Base-by-base conservation (phyloP, 1,140 invertebrate genomes). In the Bombus vancouverensis region DNA sequence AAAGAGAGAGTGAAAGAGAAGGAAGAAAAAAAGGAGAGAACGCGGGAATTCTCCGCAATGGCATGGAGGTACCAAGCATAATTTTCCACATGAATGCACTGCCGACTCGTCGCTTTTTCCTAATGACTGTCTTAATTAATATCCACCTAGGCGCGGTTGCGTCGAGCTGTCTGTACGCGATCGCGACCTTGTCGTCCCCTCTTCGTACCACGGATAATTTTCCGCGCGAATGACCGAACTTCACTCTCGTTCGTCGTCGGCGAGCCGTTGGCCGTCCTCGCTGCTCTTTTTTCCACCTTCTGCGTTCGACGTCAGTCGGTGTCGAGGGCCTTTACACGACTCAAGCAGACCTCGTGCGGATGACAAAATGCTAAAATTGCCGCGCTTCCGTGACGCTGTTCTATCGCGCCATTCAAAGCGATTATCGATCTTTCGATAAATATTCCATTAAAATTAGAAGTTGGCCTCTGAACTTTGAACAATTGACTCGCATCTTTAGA, bases 121-220 rank as follows among this genome's bases (percentile, higher is more conserved):
- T 89, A 87, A 87, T 83, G 88, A 81, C 80, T 80, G 85, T 91
- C 89, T 91, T 91, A 91, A 91, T 91, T 91, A 91, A 91, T 89
- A 90, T 90, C 85, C 74, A 81, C 81, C 74, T 83, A 68, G 81
- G 74, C 44, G 72, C 77, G 75, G 57, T 57, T 22, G 10, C 47
- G 47, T 53, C 47, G 6, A 53, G 76, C 39, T 79, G 82, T 85
- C 83, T 81, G 57, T 32, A 13, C 83, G 39, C 34, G 70, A 81
- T 53, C 34, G 10, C 68, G 78, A 81, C 59, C 71, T 62, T 70
- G 68, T 25, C 53, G 47, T 22, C 22, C 42, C 65, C 75, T 32
- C 53, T 12, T 79, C 80, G 84, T 72, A 77, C 44, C 65, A 15
- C 34, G 72, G 85, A 88, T 87, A 87, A 88, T 88, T 88, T 88